Conservation (phyloP, 2,888 invertebrate species). For the Temnothorax unifasciatus region DNA sequence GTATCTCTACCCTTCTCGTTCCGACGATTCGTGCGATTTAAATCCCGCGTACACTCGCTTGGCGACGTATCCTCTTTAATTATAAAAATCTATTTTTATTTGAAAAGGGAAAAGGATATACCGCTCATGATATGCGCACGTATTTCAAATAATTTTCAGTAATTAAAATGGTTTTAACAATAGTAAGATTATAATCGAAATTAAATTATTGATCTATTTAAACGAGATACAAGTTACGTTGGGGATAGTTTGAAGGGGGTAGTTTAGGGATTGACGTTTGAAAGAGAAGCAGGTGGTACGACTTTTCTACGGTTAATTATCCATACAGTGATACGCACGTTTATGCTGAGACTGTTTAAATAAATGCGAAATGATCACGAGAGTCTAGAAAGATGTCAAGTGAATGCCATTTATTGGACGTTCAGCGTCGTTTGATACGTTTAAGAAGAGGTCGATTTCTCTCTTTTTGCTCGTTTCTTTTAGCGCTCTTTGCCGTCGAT, state of each 20-base stretch:
- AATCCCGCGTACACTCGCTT: conserved; percentile 9
- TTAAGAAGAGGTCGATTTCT: conserved; percentile 43
- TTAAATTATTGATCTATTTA: not conserved
- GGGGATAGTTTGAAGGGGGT: not conserved
- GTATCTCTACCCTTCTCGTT: conserved; percentile 5
- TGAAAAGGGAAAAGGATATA: no score
- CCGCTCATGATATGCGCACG: not conserved
- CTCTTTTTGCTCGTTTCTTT: not conserved
- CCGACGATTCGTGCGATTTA: conserved; percentile 34
- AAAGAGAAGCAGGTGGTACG: not conserved
- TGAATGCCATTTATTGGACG: not conserved
- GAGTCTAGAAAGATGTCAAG: conserved; percentile 20
- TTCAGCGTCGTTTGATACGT: conserved; percentile 12
- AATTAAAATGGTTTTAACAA: not conserved
- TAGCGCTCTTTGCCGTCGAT: conserved; percentile 8
- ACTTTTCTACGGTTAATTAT: not conserved
- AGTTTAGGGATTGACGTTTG: not conserved
- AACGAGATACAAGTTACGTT: not conserved
- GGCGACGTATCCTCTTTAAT: not conserved
- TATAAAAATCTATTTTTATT: conserved; percentile 17
- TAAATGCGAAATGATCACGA: conserved; percentile 7
- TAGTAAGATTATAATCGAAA: not conserved
- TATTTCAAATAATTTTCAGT: not conserved
- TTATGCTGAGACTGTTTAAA: conserved; percentile 1
- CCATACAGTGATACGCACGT: not conserved